Evolutionary conservation across 2,888 invertebrate species (phyloP), one percentile per base, ranked within the genome.

Genomic region (Cephonodes hylas): DNA sequence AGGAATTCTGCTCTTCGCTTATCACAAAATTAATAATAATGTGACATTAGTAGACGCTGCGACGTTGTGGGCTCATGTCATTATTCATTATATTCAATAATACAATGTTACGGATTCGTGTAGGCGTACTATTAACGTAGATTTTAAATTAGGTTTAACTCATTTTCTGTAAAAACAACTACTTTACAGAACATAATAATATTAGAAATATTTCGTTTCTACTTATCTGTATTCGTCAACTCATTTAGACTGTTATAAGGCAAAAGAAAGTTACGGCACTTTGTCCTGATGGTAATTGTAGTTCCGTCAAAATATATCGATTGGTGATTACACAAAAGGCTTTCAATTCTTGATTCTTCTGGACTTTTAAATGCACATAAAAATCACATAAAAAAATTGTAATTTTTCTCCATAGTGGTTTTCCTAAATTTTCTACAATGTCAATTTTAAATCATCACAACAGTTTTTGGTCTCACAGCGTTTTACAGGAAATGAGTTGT

Each of bases 401-500:
- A n/a, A n/a, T n/a, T n/a, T n/a, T n/a, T n/a, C n/a, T n/a, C n/a
- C n/a, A n/a, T n/a, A n/a, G n/a, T n/a, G n/a, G n/a, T n/a, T n/a
- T n/a, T n/a, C n/a, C n/a, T n/a, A n/a, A n/a, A n/a, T n/a, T 18
- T 22, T 22, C 2, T 42, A 6, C 4, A 2, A 20, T 3, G 0
- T 20, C 7, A 20, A 44, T 20, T 20, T 20, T 1, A 44, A 13
- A 38, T 0, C 13, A 3, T 13, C 13, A 38, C n/a, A 38, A 10
- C 38, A 38, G n/a, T 38, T 38, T 38, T n/a, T 13, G n/a, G 38
- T 6, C 10, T 31, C 7, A 3, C 5, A 10, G 18, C 18, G 3
- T 59, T 48, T 70, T 72, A 74, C 76, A 78, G 81, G 70, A 70
- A 75, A 76, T 79, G 80, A 79, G 79, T 80, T 70, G 62, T 62